These are phyloP conservation scores for Paradisaea rubra DNA, from an alignment of 2,113 vertebrate genomes.

Conservation along the genomic window DNA sequence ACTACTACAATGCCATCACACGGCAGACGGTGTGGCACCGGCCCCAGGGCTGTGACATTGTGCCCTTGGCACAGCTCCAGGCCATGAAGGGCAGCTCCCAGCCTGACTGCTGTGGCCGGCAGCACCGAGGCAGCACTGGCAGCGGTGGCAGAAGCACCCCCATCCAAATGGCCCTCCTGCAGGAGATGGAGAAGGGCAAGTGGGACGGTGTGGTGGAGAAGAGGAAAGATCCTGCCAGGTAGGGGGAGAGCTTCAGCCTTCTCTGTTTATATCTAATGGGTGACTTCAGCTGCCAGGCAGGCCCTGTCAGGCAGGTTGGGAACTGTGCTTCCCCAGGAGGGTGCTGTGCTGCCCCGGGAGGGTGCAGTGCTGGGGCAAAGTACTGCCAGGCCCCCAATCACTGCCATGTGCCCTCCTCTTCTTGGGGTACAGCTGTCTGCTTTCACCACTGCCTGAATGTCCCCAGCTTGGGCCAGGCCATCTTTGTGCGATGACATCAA, in stretches of 20 bases:
- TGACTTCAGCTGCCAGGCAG: not conserved
- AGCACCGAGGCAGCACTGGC: constrained; percentile 28
- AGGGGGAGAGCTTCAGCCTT: not conserved
- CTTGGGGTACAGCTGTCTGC: accelerated
- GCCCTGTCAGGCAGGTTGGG: no score
- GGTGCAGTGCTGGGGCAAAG: accelerated
- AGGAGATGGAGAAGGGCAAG: constrained; percentile 64
- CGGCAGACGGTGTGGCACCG: constrained; percentile 86
- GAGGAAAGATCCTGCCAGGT: constrained; percentile 78
- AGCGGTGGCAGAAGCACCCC: constrained; percentile 58
- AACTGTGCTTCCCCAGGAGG: not conserved
- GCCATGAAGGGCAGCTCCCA: constrained; percentile 80
- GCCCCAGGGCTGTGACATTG: constrained; percentile 83
- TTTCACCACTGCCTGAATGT: not conserved
- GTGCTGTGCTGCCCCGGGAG: not conserved
- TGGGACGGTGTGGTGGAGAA: constrained; percentile 31
- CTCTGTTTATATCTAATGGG: accelerated
- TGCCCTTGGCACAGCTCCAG: constrained; percentile 87
- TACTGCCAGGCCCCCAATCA: accelerated
- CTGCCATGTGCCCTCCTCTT: accelerated
- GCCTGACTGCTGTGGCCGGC: constrained; percentile 36
- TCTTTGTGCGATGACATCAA: not conserved
- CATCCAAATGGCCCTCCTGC: constrained; percentile 1
- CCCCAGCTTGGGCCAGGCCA: not conserved
- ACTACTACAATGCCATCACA: constrained; percentile 86